Percentiles rank a stretch among this genome's conserved stretches.
Evolutionary conservation across 2,113 vertebrate genomes (phyloP).

Genomic region (Paralichthys olivaceus): DNA sequence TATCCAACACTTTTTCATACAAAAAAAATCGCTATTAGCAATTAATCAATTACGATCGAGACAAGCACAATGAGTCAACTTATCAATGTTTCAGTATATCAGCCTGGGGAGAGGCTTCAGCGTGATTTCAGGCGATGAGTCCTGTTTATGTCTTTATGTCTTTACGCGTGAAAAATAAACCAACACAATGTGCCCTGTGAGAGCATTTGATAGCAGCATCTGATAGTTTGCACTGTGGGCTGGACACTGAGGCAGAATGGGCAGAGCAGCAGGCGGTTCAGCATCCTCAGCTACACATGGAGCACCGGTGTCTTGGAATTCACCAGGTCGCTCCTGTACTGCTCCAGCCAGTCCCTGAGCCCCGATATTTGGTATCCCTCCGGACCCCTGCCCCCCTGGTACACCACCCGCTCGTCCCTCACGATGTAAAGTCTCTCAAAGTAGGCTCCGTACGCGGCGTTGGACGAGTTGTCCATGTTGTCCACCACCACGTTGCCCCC

Average conservation of each 20-base stretch:
- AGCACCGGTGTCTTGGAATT: slow-evolving; percentile 81
- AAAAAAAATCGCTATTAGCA: slow-evolving; percentile 54
- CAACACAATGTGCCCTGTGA: slow-evolving; percentile 52
- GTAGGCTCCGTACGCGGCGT: slow-evolving; percentile 98
- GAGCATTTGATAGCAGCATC: slow-evolving; percentile 75
- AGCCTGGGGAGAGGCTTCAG: slow-evolving; percentile 33
- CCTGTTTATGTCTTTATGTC: slow-evolving; percentile 16
- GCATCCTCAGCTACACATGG: slow-evolving; percentile 82
- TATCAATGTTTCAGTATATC: neutral
- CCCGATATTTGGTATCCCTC: slow-evolving; percentile 97
- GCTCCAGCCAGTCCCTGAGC: slow-evolving; percentile 93
- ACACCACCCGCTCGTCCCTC: slow-evolving; percentile 90
- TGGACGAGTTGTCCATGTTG: slow-evolving; percentile 97
- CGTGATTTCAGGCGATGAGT: slow-evolving; percentile 48
- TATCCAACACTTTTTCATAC: slow-evolving; percentile 59
- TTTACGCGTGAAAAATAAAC: slow-evolving; percentile 17
- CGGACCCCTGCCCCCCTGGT: slow-evolving; percentile 95
- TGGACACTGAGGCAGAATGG: slow-evolving; percentile 1
- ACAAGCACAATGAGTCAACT: slow-evolving; percentile 63
- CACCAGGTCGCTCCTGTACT: slow-evolving; percentile 85
- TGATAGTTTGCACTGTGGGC: slow-evolving; percentile 45
- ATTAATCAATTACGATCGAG: slow-evolving; percentile 55
- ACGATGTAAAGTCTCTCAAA: slow-evolving; percentile 97
- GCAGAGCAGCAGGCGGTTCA: slow-evolving; percentile 7
- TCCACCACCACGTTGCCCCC: slow-evolving; percentile 92